Evolutionary conservation across 1,140 invertebrate species (phyloP).

Genomic region (Bradysia coprophila): DNA sequence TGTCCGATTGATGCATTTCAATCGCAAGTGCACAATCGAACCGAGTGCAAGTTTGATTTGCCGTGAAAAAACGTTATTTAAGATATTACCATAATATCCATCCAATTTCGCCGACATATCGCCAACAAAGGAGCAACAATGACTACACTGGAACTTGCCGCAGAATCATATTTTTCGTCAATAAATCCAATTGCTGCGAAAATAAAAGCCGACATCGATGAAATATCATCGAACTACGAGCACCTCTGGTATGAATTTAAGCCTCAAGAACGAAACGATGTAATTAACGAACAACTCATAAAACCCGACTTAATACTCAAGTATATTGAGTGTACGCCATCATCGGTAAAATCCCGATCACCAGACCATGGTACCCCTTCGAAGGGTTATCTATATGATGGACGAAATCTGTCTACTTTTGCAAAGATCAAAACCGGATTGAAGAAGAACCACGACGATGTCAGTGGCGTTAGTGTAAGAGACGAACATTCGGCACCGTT

Average conservation of each 20-base stretch:
- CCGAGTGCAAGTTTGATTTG: no score
- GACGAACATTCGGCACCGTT: slow-evolving; percentile 20
- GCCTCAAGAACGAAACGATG: slow-evolving; percentile 9
- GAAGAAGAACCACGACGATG: slow-evolving; percentile 15
- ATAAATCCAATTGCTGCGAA: slow-evolving; percentile 15
- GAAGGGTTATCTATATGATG: slow-evolving; percentile 8
- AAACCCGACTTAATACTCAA: slow-evolving; percentile 11
- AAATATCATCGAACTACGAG: slow-evolving; percentile 8
- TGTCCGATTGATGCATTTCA: no score
- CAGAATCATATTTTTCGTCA: slow-evolving; percentile 10
- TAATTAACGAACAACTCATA: slow-evolving; percentile 13
- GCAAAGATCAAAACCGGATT: slow-evolving; percentile 9
- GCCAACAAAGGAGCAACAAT: background rate
- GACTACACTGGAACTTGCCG: background rate
- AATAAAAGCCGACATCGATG: slow-evolving; percentile 11
- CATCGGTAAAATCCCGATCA: background rate
- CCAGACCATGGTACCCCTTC: background rate
- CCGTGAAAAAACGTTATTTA: no score
- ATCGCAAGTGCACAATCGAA: no score
- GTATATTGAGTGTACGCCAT: slow-evolving; percentile 7
- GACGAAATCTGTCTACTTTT: slow-evolving; percentile 9
- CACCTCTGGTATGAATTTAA: slow-evolving; percentile 10
- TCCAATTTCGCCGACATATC: no score
- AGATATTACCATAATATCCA: no score
- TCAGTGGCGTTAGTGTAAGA: slow-evolving; percentile 8